These are phyloP conservation scores for Athalia rosae DNA, from an alignment of 2,888 invertebrate genomes.

Conservation along the genomic window DNA sequence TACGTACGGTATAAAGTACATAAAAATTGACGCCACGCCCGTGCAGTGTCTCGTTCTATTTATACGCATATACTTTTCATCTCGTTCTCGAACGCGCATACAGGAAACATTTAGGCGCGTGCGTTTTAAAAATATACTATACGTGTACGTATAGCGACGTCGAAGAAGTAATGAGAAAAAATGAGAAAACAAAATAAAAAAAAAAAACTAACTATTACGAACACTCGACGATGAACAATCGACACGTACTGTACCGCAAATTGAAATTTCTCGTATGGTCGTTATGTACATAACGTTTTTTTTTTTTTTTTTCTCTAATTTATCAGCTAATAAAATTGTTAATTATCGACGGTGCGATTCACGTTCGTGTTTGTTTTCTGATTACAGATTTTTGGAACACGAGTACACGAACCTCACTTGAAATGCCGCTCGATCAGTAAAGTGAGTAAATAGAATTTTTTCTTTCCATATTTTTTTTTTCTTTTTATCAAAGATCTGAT, in stretches of 20 bases:
- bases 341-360: background rate
- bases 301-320: slow-evolving; percentile 11
- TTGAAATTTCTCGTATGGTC: background rate
- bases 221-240: slow-evolving; percentile 10
- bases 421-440: slow-evolving; percentile 65
- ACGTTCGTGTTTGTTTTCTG: slow-evolving; percentile 34
- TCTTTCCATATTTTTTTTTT: too few relatives aligned
- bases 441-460: slow-evolving; percentile 59
- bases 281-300: background rate
- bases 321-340: slow-evolving; percentile 8
- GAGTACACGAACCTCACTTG: slow-evolving; percentile 58
- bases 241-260: background rate
- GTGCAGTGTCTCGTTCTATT: too few relatives aligned
- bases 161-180: background rate
- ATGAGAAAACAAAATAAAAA: background rate
- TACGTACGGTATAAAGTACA: too few relatives aligned
- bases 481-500: too few relatives aligned
- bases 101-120: slow-evolving; percentile 37
- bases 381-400: slow-evolving; percentile 67
- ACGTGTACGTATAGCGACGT: slow-evolving; percentile 36
- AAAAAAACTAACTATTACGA: background rate
- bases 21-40: too few relatives aligned
- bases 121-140: slow-evolving; percentile 40
- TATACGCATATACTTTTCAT: too few relatives aligned
- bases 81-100: background rate